Evolutionary conservation across 2,888 invertebrate genomes (phyloP).

Genomic region (Ectropis crepuscularia): DNA sequence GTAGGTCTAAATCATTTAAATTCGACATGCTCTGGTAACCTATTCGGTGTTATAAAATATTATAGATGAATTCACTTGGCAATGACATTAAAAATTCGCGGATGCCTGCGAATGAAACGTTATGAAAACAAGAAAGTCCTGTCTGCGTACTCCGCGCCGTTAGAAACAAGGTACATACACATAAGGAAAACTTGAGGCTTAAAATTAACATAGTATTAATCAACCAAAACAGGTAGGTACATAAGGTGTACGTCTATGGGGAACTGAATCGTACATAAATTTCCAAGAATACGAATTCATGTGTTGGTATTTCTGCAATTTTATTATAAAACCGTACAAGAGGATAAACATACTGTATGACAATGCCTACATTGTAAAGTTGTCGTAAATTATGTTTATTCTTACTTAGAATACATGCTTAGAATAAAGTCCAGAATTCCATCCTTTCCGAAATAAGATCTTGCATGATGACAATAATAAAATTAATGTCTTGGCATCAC

Average conservation of each 20-base stretch:
- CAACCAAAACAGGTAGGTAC: background rate
- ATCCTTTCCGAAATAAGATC: too few species aligned
- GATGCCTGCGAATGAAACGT: background rate
- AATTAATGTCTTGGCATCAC: too few species aligned
- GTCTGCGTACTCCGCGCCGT: background rate
- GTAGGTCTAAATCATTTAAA: slow-evolving; percentile 7
- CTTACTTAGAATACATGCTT: too few species aligned
- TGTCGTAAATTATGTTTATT: too few species aligned
- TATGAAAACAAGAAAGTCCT: slow-evolving; percentile 12
- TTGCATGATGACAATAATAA: too few species aligned
- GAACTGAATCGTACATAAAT: slow-evolving; percentile 19
- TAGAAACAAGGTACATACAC: background rate
- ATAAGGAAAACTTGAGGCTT: slow-evolving; percentile 7
- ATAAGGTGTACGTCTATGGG: background rate
- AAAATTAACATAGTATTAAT: background rate
- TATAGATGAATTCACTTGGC: background rate
- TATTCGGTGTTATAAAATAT: background rate
- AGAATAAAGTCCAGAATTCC: too few species aligned
- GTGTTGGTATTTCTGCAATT: too few species aligned
- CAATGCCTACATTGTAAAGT: too few species aligned
- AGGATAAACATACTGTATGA: too few species aligned
- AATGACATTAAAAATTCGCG: slow-evolving; percentile 8
- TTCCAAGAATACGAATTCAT: too few species aligned
- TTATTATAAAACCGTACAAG: too few species aligned
- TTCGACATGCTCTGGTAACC: background rate